phyloP scores from a whole-genome alignment of 2,797 vertebrate species.

The Gymnocypris eckloni region DNA sequence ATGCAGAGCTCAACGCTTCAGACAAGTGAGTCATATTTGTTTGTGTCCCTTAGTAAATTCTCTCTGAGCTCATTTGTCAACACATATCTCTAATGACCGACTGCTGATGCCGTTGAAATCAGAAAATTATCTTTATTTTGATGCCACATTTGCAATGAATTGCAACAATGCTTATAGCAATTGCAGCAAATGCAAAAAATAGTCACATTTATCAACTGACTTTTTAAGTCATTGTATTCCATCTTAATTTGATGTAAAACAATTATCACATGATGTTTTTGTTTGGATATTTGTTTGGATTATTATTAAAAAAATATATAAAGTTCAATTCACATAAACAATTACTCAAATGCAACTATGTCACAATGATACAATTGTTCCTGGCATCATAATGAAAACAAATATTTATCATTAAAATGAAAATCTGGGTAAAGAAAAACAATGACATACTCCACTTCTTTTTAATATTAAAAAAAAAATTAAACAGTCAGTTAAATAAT shows the following conservation, averaged over 20 bases:
- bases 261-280: background rate
- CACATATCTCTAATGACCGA: constrained; percentile 23
- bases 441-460: background rate
- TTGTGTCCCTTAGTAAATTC: constrained; percentile 39
- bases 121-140: constrained; percentile 24
- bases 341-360: background rate
- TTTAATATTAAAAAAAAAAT: background rate
- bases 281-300: background rate
- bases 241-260: background rate
- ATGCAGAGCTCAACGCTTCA: background rate
- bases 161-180: background rate
- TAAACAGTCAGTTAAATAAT: background rate
- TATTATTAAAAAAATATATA: background rate
- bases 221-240: background rate
- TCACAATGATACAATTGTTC: background rate
- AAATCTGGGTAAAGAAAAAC: background rate
- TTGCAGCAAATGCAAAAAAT: background rate
- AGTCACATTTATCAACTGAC: background rate
- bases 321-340: background rate
- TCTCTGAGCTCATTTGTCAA: constrained; percentile 54
- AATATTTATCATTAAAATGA: background rate
- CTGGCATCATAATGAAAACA: background rate
- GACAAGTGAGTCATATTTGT: constrained; percentile 44
- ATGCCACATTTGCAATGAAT: background rate
- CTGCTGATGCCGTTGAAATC: constrained; percentile 37